These are phyloP conservation scores for Psettodes erumei DNA, from an alignment of 2,113 vertebrate genomes.

Conservation along the genomic window DNA sequence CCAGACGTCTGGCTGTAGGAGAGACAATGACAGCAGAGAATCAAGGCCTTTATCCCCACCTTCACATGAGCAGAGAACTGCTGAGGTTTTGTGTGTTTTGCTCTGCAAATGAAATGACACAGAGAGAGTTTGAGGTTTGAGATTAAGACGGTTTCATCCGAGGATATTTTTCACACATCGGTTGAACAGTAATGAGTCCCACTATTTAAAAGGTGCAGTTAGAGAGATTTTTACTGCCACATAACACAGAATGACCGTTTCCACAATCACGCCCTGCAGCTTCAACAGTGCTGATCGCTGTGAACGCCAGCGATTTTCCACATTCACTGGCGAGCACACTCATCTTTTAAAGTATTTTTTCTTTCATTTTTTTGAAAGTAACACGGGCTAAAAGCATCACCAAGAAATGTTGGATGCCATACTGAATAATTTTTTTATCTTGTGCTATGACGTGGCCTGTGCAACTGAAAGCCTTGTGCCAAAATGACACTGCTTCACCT, in stretches of 20 bases:
- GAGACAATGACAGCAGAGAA: constrained; percentile 36
- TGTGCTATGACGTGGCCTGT: background rate
- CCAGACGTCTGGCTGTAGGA: constrained; percentile 16
- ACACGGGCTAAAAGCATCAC: background rate
- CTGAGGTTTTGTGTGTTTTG: constrained; percentile 37
- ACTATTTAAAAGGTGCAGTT: constrained; percentile 44
- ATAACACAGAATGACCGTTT: constrained; percentile 51
- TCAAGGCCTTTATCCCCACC: constrained; percentile 24
- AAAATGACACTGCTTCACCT: background rate
- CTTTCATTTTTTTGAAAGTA: background rate
- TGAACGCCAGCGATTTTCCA: background rate
- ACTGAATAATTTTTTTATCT: background rate
- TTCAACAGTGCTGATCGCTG: background rate
- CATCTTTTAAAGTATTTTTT: background rate
- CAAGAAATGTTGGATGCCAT: background rate
- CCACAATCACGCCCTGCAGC: constrained; percentile 43
- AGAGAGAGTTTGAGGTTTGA: constrained; percentile 26
- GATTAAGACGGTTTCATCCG: constrained; percentile 51
- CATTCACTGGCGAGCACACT: background rate
- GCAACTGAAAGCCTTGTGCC: background rate
- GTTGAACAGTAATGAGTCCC: constrained; percentile 48
- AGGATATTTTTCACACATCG: constrained; percentile 46
- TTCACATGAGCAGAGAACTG: constrained; percentile 21
- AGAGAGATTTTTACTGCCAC: constrained; percentile 44
- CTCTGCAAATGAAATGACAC: constrained; percentile 32